Base-by-base conservation (phyloP, 1,140 invertebrate genomes). In the Whitmania pigra region DNA sequence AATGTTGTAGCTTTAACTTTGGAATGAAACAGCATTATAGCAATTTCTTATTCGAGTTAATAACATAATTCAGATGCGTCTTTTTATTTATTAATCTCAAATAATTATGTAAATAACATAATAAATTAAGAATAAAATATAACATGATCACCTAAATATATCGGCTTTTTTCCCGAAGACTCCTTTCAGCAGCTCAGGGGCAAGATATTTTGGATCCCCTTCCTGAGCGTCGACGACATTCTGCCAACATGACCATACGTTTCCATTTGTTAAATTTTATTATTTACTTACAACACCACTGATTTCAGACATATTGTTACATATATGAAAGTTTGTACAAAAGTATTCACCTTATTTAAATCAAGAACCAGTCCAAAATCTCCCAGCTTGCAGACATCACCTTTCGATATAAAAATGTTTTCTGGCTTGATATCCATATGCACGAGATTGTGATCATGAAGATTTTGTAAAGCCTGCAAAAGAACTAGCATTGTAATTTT, bases 391-490 rank as follows among this genome's bases (percentile, higher is more conserved):
- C 87, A 89, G 2, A 84, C 73, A 73, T 82, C 73, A 82, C 86
- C 81, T 83, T 84, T 74, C 54, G 86, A 84, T 53, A 86, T 81
- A 74, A 89, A 85, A 68, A 90, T 89, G 81, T 90, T 90, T 36
- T 88, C 88, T 71, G 88, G 86, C 81, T 90, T 90, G 36, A 90
- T 88, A 78, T 90, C 89, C 79, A 89, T 83, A 78, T 90, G 89
- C 54, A 89, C 84, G 49, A 89, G 80, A 79, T 88, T 84, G 60
- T 86, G 81, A 71, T 86, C 84, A 79, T 89, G 88, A 20, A 89
- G 80, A 76, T 88, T 87, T 77, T 88, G 85, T 0, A 89, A 76
- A 53, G 87, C 88, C 80, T 86, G 76, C 13, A 81, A 5, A 36
- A 36, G 31, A 36, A 36, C 6, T 36, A 3, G 31, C 31, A 49